These are phyloP conservation scores for Aphyosemion australe DNA, from an alignment of 2,113 vertebrate genomes.

Conservation along the genomic window DNA sequence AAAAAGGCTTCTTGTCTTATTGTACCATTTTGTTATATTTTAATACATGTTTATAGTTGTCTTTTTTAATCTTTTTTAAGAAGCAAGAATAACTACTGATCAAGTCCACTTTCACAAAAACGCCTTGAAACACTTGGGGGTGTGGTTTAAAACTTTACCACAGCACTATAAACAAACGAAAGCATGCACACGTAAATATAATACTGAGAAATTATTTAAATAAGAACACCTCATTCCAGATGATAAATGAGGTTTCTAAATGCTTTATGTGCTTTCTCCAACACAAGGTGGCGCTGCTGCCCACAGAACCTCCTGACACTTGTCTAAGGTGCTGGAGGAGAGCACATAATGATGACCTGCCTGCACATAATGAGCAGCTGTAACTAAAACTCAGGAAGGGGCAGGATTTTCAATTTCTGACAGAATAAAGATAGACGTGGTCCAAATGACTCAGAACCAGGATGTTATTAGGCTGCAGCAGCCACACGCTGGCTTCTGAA, in stretches of 20 bases:
- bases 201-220: no score
- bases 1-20: no score
- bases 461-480: slow-evolving; percentile 37
- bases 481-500: slow-evolving; percentile 1
- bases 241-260: background rate
- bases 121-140: no score
- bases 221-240: no score
- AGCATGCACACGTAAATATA: no score
- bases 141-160: no score
- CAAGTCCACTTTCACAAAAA: no score
- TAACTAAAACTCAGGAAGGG: slow-evolving; percentile 33
- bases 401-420: slow-evolving; percentile 59
- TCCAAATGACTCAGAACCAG: slow-evolving; percentile 41
- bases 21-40: no score
- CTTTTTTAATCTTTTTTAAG: no score
- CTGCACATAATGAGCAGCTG: slow-evolving; percentile 64
- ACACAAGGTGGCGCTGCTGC: slow-evolving; percentile 53
- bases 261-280: background rate
- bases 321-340: background rate
- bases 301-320: background rate
- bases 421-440: slow-evolving; percentile 56
- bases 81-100: no score
- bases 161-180: no score
- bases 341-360: slow-evolving; percentile 33
- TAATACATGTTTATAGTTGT: no score